Evolutionary conservation across 1,140 invertebrate genomes (phyloP).

Genomic region (Leguminivora glycinivorella): DNA sequence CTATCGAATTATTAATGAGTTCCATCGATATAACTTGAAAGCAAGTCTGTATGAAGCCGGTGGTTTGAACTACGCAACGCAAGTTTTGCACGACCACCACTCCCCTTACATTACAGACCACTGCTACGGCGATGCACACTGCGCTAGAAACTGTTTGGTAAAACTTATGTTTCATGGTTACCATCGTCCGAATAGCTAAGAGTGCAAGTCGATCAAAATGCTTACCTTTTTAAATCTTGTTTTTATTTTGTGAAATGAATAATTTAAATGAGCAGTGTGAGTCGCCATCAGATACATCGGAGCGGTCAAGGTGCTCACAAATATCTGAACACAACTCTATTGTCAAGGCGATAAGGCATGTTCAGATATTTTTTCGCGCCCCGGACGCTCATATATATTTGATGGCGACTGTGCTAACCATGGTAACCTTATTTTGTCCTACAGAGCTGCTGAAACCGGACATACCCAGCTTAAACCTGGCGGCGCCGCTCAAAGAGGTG

Average conservation of each 20-base stretch:
- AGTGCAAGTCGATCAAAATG: constrained; percentile 52
- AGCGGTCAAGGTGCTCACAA: no score
- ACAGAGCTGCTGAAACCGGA: constrained; percentile 61
- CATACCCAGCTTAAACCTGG: constrained; percentile 60
- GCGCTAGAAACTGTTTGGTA: constrained; percentile 54
- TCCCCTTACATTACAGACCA: constrained; percentile 62
- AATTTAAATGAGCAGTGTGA: no score
- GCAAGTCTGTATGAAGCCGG: constrained; percentile 53
- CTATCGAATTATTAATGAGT: background rate
- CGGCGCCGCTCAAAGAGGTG: constrained; percentile 51
- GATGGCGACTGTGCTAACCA: no score
- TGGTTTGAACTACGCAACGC: constrained; percentile 64
- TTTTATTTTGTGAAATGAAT: no score
- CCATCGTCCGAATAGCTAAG: constrained; percentile 37
- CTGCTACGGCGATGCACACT: constrained; percentile 65
- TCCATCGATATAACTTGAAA: constrained; percentile 58
- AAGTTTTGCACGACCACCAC: constrained; percentile 65
- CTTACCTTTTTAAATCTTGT: no score
- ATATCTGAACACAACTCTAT: no score
- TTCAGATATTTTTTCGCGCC: no score
- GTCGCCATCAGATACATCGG: no score
- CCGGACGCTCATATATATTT: no score
- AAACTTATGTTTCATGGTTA: background rate
- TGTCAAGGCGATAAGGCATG: no score
- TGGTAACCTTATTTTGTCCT: background rate